Evolutionary conservation across 1,140 invertebrate species (phyloP).

Genomic region (Homalodisca vitripennis): DNA sequence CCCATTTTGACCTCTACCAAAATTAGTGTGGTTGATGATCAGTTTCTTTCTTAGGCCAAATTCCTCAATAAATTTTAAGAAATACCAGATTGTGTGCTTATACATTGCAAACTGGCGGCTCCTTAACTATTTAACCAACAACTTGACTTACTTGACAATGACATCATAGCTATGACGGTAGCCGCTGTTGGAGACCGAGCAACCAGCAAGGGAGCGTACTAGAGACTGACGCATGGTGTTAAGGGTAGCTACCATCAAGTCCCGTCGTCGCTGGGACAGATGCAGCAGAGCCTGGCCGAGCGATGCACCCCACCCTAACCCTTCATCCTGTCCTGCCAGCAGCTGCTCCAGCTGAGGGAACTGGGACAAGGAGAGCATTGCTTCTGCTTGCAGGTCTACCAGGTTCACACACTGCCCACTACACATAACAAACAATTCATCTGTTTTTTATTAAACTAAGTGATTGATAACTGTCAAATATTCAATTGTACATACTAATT

Average conservation of each 20-base stretch:
- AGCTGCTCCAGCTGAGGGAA: slow-evolving; percentile 75
- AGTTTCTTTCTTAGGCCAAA: no score
- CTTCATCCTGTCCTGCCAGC: slow-evolving; percentile 50
- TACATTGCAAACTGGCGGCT: no score
- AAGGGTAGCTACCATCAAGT: slow-evolving; percentile 50
- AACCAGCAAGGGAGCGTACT: slow-evolving; percentile 63
- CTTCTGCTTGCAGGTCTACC: slow-evolving; percentile 72
- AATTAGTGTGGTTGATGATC: no score
- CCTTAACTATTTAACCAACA: no score
- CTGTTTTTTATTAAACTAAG: no score
- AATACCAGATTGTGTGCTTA: no score
- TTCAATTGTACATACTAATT: no score
- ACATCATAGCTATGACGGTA: slow-evolving; percentile 81
- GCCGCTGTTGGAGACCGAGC: slow-evolving; percentile 50
- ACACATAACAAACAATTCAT: no score
- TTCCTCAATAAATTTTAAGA: no score
- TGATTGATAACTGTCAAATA: no score
- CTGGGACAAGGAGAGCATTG: slow-evolving; percentile 82
- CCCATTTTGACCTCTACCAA: no score
- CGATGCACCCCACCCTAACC: slow-evolving; percentile 59
- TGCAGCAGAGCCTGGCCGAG: slow-evolving; percentile 59
- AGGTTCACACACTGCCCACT: slow-evolving; percentile 44
- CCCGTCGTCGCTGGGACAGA: slow-evolving; percentile 50
- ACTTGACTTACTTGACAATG: slow-evolving; percentile 66
- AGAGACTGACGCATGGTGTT: slow-evolving; percentile 55